Evolutionary conservation across 1,140 invertebrate species (phyloP).

Genomic region (Macrotrachela quadricornifera): DNA sequence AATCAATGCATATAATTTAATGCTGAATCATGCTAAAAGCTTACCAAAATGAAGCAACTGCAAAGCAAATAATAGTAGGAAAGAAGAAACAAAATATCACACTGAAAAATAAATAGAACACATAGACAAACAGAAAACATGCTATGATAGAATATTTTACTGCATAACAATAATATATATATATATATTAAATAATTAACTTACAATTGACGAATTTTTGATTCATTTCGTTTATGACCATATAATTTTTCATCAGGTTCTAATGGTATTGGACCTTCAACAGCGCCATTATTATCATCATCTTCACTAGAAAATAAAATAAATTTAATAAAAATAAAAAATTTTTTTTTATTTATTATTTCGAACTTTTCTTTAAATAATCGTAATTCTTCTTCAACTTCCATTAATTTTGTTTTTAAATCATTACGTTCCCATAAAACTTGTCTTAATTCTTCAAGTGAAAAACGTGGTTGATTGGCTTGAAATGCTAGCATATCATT

Average conservation of each 20-base stretch:
- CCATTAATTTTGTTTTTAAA: conserved; percentile 57
- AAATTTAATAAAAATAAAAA: background rate
- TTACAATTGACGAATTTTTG: background rate
- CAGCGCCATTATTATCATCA: conserved; percentile 18
- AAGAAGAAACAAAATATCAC: too few relatives aligned
- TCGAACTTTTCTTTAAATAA: conserved; percentile 41
- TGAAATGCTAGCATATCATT: conserved; percentile 21
- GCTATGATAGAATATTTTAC: too few relatives aligned
- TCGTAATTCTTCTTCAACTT: conserved; percentile 63
- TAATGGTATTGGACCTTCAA: conserved; percentile 76
- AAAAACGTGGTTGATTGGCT: conserved; percentile 60
- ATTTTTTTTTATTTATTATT: too few relatives aligned
- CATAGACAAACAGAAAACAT: too few relatives aligned
- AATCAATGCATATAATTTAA: too few relatives aligned
- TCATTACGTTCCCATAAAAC: conserved; percentile 70
- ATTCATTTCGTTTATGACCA: too few relatives aligned
- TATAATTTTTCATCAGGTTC: conserved; percentile 71
- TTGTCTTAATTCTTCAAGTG: conserved; percentile 60
- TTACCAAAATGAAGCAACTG: too few relatives aligned
- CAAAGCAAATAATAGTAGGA: too few relatives aligned
- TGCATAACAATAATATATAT: too few relatives aligned
- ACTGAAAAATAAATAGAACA: too few relatives aligned
- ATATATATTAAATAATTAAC: too few relatives aligned
- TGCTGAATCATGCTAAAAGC: too few relatives aligned
- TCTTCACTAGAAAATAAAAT: background rate